Conservation (phyloP, 2,888 invertebrate species). For the Biston stratarius region DNA sequence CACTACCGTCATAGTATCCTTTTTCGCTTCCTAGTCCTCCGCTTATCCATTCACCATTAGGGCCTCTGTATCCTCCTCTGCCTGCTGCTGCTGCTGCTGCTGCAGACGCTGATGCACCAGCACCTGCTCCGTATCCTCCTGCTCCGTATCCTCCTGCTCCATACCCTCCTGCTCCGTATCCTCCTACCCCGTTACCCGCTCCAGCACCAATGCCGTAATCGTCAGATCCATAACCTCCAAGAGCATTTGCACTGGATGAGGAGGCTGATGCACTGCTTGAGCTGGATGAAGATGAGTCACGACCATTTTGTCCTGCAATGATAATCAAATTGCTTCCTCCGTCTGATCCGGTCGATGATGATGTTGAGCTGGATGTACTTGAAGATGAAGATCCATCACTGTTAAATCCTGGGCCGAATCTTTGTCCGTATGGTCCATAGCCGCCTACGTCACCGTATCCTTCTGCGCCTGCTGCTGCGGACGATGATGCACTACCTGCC, state of each 20-base stretch:
- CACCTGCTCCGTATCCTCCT: not conserved
- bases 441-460: not conserved
- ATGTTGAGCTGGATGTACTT: not conserved
- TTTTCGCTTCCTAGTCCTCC: not conserved
- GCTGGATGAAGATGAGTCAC: no score
- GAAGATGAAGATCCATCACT: not conserved
- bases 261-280: no score
- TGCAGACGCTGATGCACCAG: no score
- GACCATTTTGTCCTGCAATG: not conserved
- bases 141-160: conserved; percentile 4
- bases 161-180: not conserved
- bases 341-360: not conserved
- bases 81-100: no score
- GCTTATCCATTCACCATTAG: not conserved
- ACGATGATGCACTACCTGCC: not conserved
- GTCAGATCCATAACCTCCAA: no score
- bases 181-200: no score
- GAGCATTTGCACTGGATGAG: no score
- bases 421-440: not conserved
- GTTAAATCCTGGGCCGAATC: not conserved
- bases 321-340: not conserved
- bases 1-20: no score
- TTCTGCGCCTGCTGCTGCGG: not conserved
- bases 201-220: no score
- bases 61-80: not conserved